Base-by-base conservation (phyloP, 1,140 invertebrate genomes). In the Micrasema longulum region DNA sequence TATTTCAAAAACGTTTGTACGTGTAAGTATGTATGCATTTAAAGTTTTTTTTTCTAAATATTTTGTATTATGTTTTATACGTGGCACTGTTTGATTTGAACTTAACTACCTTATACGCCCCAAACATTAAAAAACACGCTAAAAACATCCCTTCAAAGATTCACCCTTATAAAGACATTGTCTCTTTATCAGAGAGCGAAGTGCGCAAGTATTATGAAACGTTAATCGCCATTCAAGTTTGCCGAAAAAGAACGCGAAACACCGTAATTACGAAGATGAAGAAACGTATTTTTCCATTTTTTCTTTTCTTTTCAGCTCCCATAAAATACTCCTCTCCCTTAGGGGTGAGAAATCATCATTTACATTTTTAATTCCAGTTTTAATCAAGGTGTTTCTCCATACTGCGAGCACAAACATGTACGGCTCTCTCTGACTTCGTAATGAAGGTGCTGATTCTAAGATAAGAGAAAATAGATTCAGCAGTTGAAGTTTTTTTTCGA, bases 351-450 rank as follows among this genome's bases (percentile, higher is more conserved):
- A 64, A 71, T 71, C 69, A 71, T 71, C 69, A 71, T 71, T 71
- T 71, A 71, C 69, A 71, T 71, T 71, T 71, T 71, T 63, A 71
- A 71, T 71, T 71, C 48, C 60, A 41, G 69, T 48, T 60, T 43
- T 71, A 71, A 71, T 71, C 69, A 63, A 71, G 69, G 69, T 71
- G 57, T 53, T 48, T 48, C 45, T 64, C 18, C 36, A 18, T 66
- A 31, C 26, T 31, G 26, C 26, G 7, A 31, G 7, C 26, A 31
- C 26, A 31, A 31, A 31, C 26, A 31, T 31, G 26, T 31, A 31
- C 7, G 26, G 26, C 7, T 31, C 26, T 31, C 2, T 7, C 26
- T 31, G 26, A 31, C 26, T 31, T 31, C 26, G 26, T 31, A 31
- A 31, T 31, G 26, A 31, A 31, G 26, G 26, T 31, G 26, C 7